A percentile compares a stretch with the other conserved stretches of the same genome.
Evolutionary conservation across 1,140 invertebrate genomes (phyloP).

Genomic region (Parapsyche elsis): DNA sequence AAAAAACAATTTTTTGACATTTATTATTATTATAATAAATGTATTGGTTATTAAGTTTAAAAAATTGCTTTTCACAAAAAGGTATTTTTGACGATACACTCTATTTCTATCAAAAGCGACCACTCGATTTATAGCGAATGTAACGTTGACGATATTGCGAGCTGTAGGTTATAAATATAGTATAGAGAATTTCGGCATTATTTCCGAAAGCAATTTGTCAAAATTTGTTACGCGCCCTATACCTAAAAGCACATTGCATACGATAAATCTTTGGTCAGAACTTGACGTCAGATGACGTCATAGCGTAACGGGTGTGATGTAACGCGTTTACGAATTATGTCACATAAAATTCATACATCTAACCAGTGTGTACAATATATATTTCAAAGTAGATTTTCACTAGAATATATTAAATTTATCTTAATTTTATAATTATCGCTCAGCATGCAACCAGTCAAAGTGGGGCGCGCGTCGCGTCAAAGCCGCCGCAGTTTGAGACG

Average conservation of each 20-base stretch:
- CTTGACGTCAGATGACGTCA: conserved; percentile 33
- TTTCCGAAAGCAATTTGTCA: conserved; percentile 40
- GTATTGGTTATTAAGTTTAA: too few species aligned
- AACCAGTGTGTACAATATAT: not conserved
- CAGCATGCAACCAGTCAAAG: not conserved
- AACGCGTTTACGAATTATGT: not conserved
- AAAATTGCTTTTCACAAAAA: too few species aligned
- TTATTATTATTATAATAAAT: too few species aligned
- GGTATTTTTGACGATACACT: not conserved
- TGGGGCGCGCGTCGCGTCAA: not conserved
- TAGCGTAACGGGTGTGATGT: not conserved
- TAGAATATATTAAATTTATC: not conserved
- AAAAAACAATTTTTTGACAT: too few species aligned
- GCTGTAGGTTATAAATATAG: not conserved
- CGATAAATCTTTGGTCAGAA: conserved; percentile 42
- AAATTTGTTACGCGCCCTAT: conserved; percentile 33
- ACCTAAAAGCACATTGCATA: conserved; percentile 2
- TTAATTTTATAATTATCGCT: not conserved
- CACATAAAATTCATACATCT: not conserved
- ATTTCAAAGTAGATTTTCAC: not conserved
- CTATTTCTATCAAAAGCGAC: not conserved
- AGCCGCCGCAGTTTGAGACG: not conserved
- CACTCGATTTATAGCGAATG: not conserved
- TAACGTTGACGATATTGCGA: not conserved
- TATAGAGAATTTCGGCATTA: conserved; percentile 11